Evolutionary conservation across 2,797 vertebrate species (phyloP).

Genomic region (Danio jaintianensis): DNA sequence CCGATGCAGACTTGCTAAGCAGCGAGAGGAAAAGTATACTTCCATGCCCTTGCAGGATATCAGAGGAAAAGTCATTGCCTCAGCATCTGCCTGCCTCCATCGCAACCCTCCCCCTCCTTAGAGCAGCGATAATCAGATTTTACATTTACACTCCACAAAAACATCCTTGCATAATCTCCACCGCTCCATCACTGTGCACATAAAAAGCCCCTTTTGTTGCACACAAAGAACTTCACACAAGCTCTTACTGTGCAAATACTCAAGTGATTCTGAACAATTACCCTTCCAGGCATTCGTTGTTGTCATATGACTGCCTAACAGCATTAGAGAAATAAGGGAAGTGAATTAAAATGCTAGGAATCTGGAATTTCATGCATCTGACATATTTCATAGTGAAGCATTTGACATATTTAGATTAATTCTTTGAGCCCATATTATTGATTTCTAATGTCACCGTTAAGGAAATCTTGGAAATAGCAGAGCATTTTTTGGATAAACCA

Average conservation of each 20-base stretch:
- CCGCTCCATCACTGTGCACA: conserved; percentile 70
- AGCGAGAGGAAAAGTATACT: conserved; percentile 65
- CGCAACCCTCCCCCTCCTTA: conserved; percentile 50
- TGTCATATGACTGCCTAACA: conserved; percentile 41
- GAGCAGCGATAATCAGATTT: conserved; percentile 78
- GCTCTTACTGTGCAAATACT: conserved; percentile 34
- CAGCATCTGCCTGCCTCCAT: conserved; percentile 74
- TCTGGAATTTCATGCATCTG: conserved; percentile 13
- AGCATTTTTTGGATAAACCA: not conserved
- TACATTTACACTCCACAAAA: conserved; percentile 79
- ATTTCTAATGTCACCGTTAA: not conserved
- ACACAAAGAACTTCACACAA: conserved; percentile 60
- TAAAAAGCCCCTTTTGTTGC: conserved; percentile 46
- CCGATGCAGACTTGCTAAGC: conserved; percentile 63
- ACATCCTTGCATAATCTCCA: conserved; percentile 75
- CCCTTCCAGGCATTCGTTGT: conserved; percentile 34
- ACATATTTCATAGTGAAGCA: not conserved
- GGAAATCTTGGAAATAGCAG: not conserved
- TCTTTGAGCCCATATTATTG: not conserved
- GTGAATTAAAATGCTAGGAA: conserved; percentile 7
- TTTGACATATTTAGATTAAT: conserved; percentile 17
- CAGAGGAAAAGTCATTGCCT: conserved; percentile 75
- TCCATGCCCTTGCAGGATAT: conserved; percentile 63
- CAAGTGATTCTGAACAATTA: conserved; percentile 36
- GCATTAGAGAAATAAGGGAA: conserved; percentile 27